phyloP scores from a whole-genome alignment of 92 coral and sea anemone species.

The Epizoanthus stellaris region DNA sequence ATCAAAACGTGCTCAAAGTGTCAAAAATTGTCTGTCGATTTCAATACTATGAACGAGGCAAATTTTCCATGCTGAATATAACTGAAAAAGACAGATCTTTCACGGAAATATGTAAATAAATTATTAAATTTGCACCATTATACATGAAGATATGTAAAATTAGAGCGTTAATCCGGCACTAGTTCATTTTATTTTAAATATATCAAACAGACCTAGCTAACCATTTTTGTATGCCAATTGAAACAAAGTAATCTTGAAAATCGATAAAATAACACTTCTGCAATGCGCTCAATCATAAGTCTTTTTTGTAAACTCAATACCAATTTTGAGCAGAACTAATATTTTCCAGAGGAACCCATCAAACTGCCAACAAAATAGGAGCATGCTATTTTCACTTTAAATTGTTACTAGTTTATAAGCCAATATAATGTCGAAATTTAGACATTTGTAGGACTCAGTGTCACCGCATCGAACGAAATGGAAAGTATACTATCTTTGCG shows the following conservation, averaged over 20 bases:
- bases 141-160: not conserved
- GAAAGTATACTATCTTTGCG: too few species aligned
- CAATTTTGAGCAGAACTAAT: not conserved
- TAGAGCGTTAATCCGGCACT: too few species aligned
- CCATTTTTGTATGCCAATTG: not conserved
- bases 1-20: too few species aligned
- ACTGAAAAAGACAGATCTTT: not conserved
- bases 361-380: not conserved
- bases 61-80: not conserved
- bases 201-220: not conserved
- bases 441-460: too few species aligned
- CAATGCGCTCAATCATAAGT: not conserved
- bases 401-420: not conserved
- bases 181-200: too few species aligned
- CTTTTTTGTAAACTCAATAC: not conserved
- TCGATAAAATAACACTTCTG: not conserved
- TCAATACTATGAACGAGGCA: too few species aligned
- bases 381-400: not conserved
- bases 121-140: not conserved
- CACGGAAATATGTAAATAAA: constrained; percentile 4
- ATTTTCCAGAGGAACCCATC: not conserved
- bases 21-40: too few species aligned
- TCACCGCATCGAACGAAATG: too few species aligned
- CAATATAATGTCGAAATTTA: too few species aligned
- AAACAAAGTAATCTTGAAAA: not conserved